phyloP scores from a whole-genome alignment of 2,113 vertebrate genomes.

The Philantomba maxwellii region DNA sequence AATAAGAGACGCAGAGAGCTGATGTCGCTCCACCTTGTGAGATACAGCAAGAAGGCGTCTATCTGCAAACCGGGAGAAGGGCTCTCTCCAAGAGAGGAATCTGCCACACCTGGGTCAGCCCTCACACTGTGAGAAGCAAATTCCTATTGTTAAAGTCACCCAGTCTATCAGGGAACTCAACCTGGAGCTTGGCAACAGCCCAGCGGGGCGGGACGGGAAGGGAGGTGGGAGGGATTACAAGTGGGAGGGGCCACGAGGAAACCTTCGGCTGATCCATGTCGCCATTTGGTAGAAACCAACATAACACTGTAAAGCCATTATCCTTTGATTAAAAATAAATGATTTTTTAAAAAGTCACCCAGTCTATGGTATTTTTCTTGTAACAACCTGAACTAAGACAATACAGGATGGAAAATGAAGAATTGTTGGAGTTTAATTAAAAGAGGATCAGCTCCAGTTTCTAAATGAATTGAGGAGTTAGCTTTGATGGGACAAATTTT shows the following conservation, averaged over 20 bases:
- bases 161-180: not conserved
- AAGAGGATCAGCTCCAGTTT: not conserved
- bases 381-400: not conserved
- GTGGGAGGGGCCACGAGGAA: not conserved
- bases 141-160: not conserved
- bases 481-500: not conserved
- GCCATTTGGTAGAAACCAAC: rapidly evolving
- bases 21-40: not conserved
- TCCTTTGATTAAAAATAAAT: not conserved
- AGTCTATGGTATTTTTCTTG: not conserved
- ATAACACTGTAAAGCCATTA: not conserved
- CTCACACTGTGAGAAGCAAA: not conserved
- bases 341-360: not conserved
- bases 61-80: not conserved
- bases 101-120: not conserved
- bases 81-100: not conserved
- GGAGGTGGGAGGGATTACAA: not conserved
- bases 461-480: not conserved
- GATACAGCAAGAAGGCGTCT: not conserved
- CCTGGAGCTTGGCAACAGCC: rapidly evolving
- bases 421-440: not conserved
- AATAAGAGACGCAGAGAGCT: not conserved
- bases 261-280: rapidly evolving
- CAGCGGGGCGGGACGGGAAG: not conserved
- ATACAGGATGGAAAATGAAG: not conserved